Evolutionary conservation across 2,797 vertebrate species (phyloP), one percentile per base, ranked within the genome.

Genomic region (Hydrocynus forskahlii): DNA sequence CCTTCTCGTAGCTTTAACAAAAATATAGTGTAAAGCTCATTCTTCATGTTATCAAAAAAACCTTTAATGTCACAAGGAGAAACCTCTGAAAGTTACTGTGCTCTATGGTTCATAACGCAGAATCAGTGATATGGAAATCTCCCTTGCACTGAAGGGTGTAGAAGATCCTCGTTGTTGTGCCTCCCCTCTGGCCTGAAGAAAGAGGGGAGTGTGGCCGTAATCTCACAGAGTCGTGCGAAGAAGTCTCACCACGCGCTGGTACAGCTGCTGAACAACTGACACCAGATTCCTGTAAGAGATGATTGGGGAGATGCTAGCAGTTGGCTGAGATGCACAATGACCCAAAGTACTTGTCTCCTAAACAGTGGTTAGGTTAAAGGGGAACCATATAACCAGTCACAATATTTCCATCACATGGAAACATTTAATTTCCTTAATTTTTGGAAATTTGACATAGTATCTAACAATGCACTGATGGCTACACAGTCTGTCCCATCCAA

Each of bases 241-340:
- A 75, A 93, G 86, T 19, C 92, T 90, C 59, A 88, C 72, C 68
- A 89, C 87, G 3, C 91, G 89, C 81, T 94, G 93, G 84, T 91
- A 94, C 79, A 95, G 87, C 78, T 93, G 92, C 82, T 94, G 94
- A 82, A 88, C 78, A 25, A 92, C 86, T 12, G 92, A 90, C 23
- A 84, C 70, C 88, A 92, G 79, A 85, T 90, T 92, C 87, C 94
- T 95, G n/a, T 57, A 70, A 55, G 21, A 72, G 70, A 68, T 63
- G n/a, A 57, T 57, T 54, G 13, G 52, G 19, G 54, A 64, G 76
- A 73, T 16, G 52, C 13, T 29, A 63, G 5, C 43, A 35, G 38
- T 17, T n/a, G 17, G 17, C 5, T 38, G 17, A 35, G 25, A 10
- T 17, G 13, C 52, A 54, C 17, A 54, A 17, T 5, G 16, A 64